These are phyloP conservation scores for Drosophila parvula DNA, from an alignment of 1,140 invertebrate genomes.

Conservation along the genomic window DNA sequence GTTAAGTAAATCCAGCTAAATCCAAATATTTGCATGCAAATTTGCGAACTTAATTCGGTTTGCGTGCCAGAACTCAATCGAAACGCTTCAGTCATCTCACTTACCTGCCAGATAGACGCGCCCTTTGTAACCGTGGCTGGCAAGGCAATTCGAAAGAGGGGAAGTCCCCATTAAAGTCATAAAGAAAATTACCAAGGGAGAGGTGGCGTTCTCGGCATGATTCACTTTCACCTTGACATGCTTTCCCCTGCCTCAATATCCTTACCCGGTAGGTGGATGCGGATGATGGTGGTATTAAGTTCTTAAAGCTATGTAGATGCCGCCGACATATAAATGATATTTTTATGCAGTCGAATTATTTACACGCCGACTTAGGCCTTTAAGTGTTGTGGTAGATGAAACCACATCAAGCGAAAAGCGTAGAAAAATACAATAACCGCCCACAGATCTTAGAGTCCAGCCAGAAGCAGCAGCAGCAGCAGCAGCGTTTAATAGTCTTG, in stretches of 20 bases:
- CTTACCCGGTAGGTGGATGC: slow-evolving; percentile 39
- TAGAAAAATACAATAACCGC: slow-evolving; percentile 66
- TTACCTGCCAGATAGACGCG: slow-evolving; percentile 31
- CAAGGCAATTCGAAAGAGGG: slow-evolving; percentile 7
- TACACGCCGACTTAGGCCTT: slow-evolving; percentile 37
- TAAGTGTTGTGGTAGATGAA: slow-evolving; percentile 41
- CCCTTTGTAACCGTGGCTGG: slow-evolving; percentile 19
- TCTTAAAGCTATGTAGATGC: slow-evolving; percentile 34
- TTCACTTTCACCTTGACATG: slow-evolving; percentile 60
- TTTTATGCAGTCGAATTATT: slow-evolving; percentile 38
- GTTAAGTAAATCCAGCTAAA: not conserved
- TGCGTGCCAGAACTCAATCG: slow-evolving; percentile 51
- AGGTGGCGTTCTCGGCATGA: slow-evolving; percentile 27
- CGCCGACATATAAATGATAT: slow-evolving; percentile 58
- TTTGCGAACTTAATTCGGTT: slow-evolving; percentile 44
- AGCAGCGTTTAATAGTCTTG: slow-evolving; percentile 58
- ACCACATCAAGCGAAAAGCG: slow-evolving; percentile 55
- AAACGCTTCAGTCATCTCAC: slow-evolving; percentile 4
- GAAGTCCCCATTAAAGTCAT: slow-evolving; percentile 26
- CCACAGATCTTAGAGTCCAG: slow-evolving; percentile 55
- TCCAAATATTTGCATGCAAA: slow-evolving; percentile 50
- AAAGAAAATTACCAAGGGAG: slow-evolving; percentile 38
- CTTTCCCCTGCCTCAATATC: slow-evolving; percentile 48
- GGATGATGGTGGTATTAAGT: slow-evolving; percentile 36
- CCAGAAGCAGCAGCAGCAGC: not conserved